Base-by-base conservation (phyloP, 2,113 vertebrate genomes). In the Nymphicus hollandicus region DNA sequence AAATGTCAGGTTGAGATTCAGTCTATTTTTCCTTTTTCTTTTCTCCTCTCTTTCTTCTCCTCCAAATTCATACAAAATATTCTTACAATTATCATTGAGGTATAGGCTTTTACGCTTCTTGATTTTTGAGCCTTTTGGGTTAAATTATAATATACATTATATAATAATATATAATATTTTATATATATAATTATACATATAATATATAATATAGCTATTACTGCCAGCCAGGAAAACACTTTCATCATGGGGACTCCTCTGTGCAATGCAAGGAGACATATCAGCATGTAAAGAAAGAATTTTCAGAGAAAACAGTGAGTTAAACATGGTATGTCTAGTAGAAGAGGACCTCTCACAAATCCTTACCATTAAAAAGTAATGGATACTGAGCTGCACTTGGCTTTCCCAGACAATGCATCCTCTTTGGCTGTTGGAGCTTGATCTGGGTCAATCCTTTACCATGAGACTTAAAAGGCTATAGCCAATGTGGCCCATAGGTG, bases 401-500 rank as follows among this genome's bases (percentile, higher is more conserved):
- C 7, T 79, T 72, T 83, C 29, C 39, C 9, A 43, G 41, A 64
- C 63, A 71, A 7, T 27, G 28, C 3, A 55, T 27, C 13, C 47
- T 71, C 16, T 88, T 69, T 80, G 25, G 10, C 50, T 71, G 31
- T 19, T 77, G 46, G 19, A 71, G 5, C 18, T 88, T 91, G 61
- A 69, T 35, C 27, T 0, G 6, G 27, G 23, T 74, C 37, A 93
- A 37, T 17, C 0, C 11, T 63, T 89, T 39, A 60, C 24, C 19
- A 24, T 11, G 35, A 43, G 49, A 71, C 29, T 17, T 50, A 43
- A 66, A 78, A 71, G 25, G 5, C 20, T 53, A 7, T 25, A 58
- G 7, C 7, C 16, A 72, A 0, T 41, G 20, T 35, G 11, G 4
- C 14, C 9, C 33, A 33, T 1, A 50, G 25, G 2, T 43, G 17